A percentile compares a stretch with the other conserved stretches of the same genome.
Conservation (phyloP, 2,113 vertebrate species). For the Labeo rohita region DNA sequence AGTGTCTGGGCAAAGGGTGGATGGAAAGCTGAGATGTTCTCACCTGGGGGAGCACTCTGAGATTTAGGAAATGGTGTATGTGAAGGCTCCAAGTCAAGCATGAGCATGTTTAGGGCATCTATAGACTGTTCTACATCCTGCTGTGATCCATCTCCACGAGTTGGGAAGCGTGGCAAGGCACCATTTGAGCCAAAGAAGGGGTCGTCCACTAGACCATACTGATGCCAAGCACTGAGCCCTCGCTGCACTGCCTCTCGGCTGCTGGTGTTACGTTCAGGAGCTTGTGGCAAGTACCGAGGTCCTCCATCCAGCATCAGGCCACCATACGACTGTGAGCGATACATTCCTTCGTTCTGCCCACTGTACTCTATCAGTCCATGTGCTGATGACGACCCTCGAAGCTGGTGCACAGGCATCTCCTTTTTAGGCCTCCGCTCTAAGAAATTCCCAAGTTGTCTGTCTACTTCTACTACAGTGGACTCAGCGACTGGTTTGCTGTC, state of each 20-base stretch:
- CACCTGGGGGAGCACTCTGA: constrained; percentile 82
- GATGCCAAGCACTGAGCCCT: constrained; percentile 91
- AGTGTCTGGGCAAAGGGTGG: constrained; percentile 76
- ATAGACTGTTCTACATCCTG: constrained; percentile 94
- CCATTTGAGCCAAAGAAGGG: constrained; percentile 78
- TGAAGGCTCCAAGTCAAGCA: constrained; percentile 86
- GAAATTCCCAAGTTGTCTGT: constrained; percentile 65
- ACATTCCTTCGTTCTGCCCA: constrained; percentile 78
- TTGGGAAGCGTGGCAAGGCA: constrained; percentile 86
- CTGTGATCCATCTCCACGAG: constrained; percentile 76
- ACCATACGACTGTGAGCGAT: constrained; percentile 85
- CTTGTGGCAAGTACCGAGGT: constrained; percentile 78
- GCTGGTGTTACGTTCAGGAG: constrained; percentile 85
- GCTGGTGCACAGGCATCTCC: constrained; percentile 73
- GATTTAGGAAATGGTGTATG: constrained; percentile 86
- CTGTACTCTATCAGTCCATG: constrained; percentile 78
- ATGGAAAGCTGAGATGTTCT: constrained; percentile 77
- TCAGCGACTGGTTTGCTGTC: constrained; percentile 58
- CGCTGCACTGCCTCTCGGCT: constrained; percentile 95
- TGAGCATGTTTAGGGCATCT: constrained; percentile 91
- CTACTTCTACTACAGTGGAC: constrained; percentile 38
- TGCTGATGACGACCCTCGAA: constrained; percentile 77
- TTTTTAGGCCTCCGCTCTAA: constrained; percentile 60
- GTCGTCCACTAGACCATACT: constrained; percentile 81
- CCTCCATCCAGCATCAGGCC: constrained; percentile 71